phyloP scores from a whole-genome alignment of 2,797 vertebrate genomes.

The Paedocypris micromegethes region DNA sequence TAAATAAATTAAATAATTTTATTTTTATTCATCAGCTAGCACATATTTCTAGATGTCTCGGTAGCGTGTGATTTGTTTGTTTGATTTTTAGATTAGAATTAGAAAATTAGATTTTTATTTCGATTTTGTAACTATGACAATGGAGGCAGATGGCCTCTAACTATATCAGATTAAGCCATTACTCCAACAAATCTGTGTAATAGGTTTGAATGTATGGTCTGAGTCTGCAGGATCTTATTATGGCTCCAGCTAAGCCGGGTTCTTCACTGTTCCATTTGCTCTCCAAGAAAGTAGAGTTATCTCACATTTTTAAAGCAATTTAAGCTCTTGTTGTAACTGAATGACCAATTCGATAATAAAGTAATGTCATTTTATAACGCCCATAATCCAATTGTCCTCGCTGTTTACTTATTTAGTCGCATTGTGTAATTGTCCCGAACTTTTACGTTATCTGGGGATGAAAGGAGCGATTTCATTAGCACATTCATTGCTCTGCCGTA shows the following conservation, averaged over 20 bases:
- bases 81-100: too few relatives aligned
- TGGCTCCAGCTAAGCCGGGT: not conserved
- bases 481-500: constrained; percentile 57
- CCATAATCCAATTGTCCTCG: not conserved
- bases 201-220: constrained; percentile 34
- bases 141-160: constrained; percentile 36
- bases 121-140: constrained; percentile 21
- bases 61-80: too few relatives aligned
- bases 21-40: too few relatives aligned
- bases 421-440: constrained; percentile 4
- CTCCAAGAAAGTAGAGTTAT: not conserved
- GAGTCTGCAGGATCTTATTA: constrained; percentile 3
- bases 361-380: constrained; percentile 6
- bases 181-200: constrained; percentile 35
- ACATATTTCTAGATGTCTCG: too few relatives aligned
- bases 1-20: too few relatives aligned
- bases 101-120: not conserved
- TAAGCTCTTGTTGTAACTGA: not conserved
- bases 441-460: constrained; percentile 30
- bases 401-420: too few relatives aligned
- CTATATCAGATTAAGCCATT: constrained; percentile 46
- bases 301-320: not conserved
- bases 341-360: constrained; percentile 5
- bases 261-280: constrained; percentile 2
- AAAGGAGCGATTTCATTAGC: constrained; percentile 64